Conservation (phyloP, 2,797 vertebrate species). For the Coluber constrictor region DNA sequence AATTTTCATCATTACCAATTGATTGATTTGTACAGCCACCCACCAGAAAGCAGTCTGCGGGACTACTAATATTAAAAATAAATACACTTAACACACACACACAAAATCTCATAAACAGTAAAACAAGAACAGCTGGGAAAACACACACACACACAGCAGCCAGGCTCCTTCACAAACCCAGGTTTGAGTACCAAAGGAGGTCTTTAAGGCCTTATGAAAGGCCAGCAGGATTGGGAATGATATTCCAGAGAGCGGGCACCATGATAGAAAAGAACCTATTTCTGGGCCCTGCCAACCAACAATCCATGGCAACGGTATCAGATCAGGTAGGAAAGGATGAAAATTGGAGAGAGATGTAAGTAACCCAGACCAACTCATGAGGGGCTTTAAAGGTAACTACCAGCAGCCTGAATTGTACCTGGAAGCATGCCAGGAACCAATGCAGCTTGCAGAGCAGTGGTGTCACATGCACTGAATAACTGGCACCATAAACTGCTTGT, state of each 20-base stretch:
- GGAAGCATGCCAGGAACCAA: background rate
- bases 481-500: background rate
- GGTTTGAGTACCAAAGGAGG: background rate
- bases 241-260: background rate
- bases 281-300: background rate
- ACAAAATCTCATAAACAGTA: background rate
- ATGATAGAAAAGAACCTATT: background rate
- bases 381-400: background rate
- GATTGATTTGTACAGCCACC: background rate
- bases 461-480: background rate
- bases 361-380: background rate
- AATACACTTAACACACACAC: background rate
- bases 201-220: background rate
- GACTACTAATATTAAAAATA: background rate
- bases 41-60: background rate
- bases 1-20: background rate
- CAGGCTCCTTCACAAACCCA: background rate
- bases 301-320: background rate
- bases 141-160: background rate
- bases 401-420: background rate
- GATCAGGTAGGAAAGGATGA: background rate
- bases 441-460: background rate
- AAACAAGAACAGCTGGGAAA: background rate
- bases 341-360: background rate
- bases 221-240: background rate